Base-by-base conservation (phyloP, 1,140 invertebrate genomes). In the Neoseiulus cucumeris region DNA sequence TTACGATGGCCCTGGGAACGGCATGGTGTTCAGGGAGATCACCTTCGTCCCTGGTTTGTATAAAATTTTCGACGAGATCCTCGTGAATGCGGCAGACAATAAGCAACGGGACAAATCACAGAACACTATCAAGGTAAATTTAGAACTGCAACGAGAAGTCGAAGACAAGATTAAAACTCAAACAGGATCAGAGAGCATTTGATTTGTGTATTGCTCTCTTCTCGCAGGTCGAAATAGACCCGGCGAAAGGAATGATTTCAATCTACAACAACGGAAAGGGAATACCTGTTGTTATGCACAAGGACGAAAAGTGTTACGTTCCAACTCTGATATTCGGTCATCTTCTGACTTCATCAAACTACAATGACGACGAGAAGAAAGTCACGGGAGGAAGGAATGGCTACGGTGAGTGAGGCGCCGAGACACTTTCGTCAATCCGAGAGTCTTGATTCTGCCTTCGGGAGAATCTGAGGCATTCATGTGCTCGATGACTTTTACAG, bases 301-400 rank as follows among this genome's bases (percentile, higher is more conserved):
- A 98, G 74, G 87, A 89, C 28, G 93, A 99, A 75, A 96, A 99
- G 71, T 94, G 98, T 88, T 98, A 83, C 80, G 93, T 99, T 4
- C 96, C 96, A 0, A 95, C 95, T 0, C 88, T 99, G 86, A 99
- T 99, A 70, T 99, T 99, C 78, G 96, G 96, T 22, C 94, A 98
- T 77, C 77, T 99, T n/a, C 77, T 99, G 64, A 99, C 96, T 42
- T 98, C 94, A 1, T 98, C 94, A 4, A 99, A 99, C 76, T 99
- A 97, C 76, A 90, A 99, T 77, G 96, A 99, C 73, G 86, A 89
- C 72, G 92, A 99, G 73, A 88, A 94, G 74, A 98, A 99, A 81
- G 80, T 81, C 1, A 80, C 78, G 42, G 51, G 51, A 59, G 51
- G 51, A 6, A 12, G 51, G 14, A 59, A 59, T 25, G 51, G 51